Base-by-base conservation (phyloP, 1,140 invertebrate species). In the Musca vetustissima region DNA sequence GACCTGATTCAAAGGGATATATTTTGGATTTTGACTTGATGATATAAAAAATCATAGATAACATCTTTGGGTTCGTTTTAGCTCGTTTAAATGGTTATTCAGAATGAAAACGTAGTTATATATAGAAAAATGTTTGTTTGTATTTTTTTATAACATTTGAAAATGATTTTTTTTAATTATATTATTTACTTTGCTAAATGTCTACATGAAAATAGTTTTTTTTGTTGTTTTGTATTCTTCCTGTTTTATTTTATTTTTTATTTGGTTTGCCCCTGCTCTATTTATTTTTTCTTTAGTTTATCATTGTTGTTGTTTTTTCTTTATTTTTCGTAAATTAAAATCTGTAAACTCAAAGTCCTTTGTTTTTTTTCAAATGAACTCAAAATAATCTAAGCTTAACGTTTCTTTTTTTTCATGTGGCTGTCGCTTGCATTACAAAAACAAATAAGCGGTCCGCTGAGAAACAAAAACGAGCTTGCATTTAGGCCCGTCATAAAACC, bases 121-220 rank as follows among this genome's bases (percentile, higher is more conserved):
- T 28, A 28, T 28, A 28, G 28, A 28, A 28, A 28, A 28, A n/a
- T n/a, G n/a, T n/a, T n/a, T n/a, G n/a, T n/a, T 28, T 3, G 3
- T 9, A 25, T 59, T 59, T 6, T 25, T 3, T 47, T 64, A 47
- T 36, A 64, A 64, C 32, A 36, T n/a, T 36, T 43, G 25, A 7
- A 36, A 17, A 36, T 64, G 61, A 17, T 43, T 32, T 43, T 17
- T 47, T 49, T 49, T 65, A 32, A 17, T 28, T 61, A 11, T 32
- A 49, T 21, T 22, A 48, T 1, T 66, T 24, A 49, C 25, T 13
- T 17, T 48, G 9, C 43, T 61, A 19, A 25, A 19, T 68, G 36
- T 17, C 47, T 64, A 68, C 57, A 50, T 68, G 47, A 49, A 59
- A 48, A 48, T 68, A 68, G 53, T 68, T 68, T 67, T 9, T 32